Percentiles rank a stretch among this genome's conserved stretches.
phyloP scores from a whole-genome alignment of 2,888 invertebrate species.

The Orgyia antiqua region DNA sequence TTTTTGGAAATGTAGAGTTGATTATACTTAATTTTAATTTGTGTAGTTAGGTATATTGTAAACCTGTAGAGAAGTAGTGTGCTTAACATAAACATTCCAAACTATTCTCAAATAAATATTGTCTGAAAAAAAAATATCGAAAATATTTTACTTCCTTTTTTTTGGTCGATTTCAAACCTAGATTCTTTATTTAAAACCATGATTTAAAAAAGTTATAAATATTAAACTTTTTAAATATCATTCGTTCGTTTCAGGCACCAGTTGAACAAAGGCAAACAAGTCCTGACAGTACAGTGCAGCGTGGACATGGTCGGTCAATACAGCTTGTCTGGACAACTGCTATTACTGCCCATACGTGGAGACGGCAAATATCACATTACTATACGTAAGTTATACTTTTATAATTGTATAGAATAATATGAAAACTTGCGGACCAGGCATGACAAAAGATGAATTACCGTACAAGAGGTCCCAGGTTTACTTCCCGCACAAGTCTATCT shows the following conservation, averaged over 20 bases:
- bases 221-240: not conserved
- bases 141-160: too few relatives aligned
- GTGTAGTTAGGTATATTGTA: too few relatives aligned
- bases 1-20: too few relatives aligned
- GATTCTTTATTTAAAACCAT: too few relatives aligned
- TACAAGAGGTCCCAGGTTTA: not conserved
- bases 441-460: not conserved
- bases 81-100: too few relatives aligned
- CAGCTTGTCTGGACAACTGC: constrained; percentile 45
- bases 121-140: too few relatives aligned
- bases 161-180: too few relatives aligned
- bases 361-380: constrained; percentile 54
- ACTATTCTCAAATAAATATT: too few relatives aligned
- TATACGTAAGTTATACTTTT: constrained; percentile 46
- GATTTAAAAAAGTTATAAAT: too few relatives aligned
- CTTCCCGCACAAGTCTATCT: too few relatives aligned
- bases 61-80: too few relatives aligned
- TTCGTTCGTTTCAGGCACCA: constrained; percentile 37
- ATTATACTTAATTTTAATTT: too few relatives aligned
- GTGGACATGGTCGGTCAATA: constrained; percentile 49
- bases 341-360: constrained; percentile 52
- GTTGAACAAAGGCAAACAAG: constrained; percentile 38
- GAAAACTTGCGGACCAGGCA: not conserved
- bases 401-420: not conserved
- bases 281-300: constrained; percentile 41